These are phyloP conservation scores for Lithophane ornitopus DNA, from an alignment of 2,888 invertebrate genomes.

Conservation along the genomic window DNA sequence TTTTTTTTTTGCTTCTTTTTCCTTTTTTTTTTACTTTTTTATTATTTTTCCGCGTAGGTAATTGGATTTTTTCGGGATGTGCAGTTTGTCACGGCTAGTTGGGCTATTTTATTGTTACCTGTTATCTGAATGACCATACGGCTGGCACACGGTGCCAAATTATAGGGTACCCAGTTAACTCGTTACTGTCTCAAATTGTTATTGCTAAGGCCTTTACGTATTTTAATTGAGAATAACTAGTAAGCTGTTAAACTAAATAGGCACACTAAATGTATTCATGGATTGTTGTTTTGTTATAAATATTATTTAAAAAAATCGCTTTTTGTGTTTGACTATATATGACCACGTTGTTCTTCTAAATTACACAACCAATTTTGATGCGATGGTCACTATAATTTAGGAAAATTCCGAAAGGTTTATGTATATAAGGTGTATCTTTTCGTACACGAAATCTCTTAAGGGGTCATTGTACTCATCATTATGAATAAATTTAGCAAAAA, in stretches of 20 bases:
- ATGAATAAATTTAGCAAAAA: too few relatives aligned
- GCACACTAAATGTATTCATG: not conserved
- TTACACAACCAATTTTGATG: not conserved
- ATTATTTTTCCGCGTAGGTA: constrained; percentile 66
- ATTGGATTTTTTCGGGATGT: constrained; percentile 68
- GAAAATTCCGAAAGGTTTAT: not conserved
- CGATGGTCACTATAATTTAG: too few relatives aligned
- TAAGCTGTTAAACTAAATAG: constrained; percentile 21
- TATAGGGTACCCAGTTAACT: constrained; percentile 46
- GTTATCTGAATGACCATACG: constrained; percentile 56
- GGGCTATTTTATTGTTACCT: constrained; percentile 63
- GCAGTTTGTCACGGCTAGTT: constrained; percentile 65
- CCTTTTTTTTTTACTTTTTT: constrained; percentile 61
- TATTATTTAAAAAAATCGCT: not conserved
- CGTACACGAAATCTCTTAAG: too few relatives aligned
- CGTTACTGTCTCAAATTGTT: constrained; percentile 47
- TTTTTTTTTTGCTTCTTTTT: constrained; percentile 32
- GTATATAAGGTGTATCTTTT: too few relatives aligned
- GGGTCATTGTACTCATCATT: too few relatives aligned
- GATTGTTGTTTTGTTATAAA: not conserved
- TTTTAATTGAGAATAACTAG: constrained; percentile 35
- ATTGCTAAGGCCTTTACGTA: constrained; percentile 24
- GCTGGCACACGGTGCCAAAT: constrained; percentile 60
- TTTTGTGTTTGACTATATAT: not conserved
- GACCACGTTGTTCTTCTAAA: too few relatives aligned